Percentiles rank a stretch among this genome's conserved stretches.
These are phyloP conservation scores for Eucera pruinosa DNA, from an alignment of 2,888 invertebrate species.

Conservation along the genomic window DNA sequence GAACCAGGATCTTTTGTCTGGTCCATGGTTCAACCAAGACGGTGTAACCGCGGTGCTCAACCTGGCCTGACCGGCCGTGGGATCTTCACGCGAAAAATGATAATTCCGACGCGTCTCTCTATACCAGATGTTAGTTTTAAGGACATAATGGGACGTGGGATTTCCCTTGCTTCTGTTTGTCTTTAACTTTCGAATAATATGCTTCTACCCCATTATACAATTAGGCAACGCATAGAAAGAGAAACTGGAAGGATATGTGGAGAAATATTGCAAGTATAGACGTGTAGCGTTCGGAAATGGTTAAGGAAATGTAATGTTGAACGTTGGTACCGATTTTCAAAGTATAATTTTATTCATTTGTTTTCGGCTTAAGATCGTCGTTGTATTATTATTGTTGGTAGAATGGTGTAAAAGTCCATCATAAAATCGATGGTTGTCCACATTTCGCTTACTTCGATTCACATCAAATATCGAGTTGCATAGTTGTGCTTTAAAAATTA, in stretches of 20 bases:
- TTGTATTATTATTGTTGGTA: too few species aligned
- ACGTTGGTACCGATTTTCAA: not conserved
- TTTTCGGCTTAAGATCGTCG: too few species aligned
- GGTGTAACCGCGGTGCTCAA: slow-evolving; percentile 75
- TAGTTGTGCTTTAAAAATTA: too few species aligned
- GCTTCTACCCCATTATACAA: not conserved
- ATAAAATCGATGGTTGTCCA: too few species aligned
- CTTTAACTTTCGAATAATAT: not conserved
- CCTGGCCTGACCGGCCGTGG: slow-evolving; percentile 37
- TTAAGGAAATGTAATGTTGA: not conserved
- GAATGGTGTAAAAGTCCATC: too few species aligned
- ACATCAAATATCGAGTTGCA: too few species aligned
- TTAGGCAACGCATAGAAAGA: not conserved
- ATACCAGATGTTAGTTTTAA: not conserved
- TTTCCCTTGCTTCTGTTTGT: slow-evolving; percentile 3
- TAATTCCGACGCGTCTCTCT: not conserved
- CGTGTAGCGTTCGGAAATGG: not conserved
- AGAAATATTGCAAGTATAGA: not conserved
- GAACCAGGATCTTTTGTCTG: slow-evolving; percentile 81
- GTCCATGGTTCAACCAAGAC: slow-evolving; percentile 74
- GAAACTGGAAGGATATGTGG: not conserved
- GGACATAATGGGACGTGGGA: not conserved
- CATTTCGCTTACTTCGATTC: too few species aligned
- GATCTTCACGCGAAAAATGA: slow-evolving; percentile 5
- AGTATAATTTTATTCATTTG: too few species aligned